Evolutionary conservation across 2,888 invertebrate species (phyloP).

Genomic region (Troides aeacus): DNA sequence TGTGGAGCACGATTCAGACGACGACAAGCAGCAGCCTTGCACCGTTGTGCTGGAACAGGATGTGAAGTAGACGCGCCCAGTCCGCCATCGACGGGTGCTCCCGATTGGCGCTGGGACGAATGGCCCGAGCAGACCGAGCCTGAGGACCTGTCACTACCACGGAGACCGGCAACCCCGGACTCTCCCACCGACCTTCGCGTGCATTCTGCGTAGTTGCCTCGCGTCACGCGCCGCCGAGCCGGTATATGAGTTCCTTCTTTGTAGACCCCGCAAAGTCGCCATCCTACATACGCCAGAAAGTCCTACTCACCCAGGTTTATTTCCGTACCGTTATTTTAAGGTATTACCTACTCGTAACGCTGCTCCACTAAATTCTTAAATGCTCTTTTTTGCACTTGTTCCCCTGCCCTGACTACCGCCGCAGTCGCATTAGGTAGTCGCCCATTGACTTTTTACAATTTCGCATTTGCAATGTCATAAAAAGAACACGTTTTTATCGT

Average conservation of each 20-base stretch:
- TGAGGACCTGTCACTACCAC: constrained; percentile 90
- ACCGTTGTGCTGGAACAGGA: constrained; percentile 84
- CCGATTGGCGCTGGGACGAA: constrained; percentile 74
- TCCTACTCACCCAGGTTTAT: constrained; percentile 28
- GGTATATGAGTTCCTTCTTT: constrained; percentile 89
- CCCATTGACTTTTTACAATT: constrained; percentile 61
- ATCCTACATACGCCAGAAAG: constrained; percentile 41
- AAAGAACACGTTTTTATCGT: constrained; percentile 60
- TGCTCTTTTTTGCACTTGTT: constrained; percentile 41
- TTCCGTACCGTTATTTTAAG: constrained; percentile 23
- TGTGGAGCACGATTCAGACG: constrained; percentile 90
- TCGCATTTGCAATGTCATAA: constrained; percentile 65
- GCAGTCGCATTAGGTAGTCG: constrained; percentile 63
- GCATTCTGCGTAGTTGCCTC: constrained; percentile 71
- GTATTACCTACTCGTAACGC: constrained; percentile 36
- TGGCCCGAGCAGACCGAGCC: constrained; percentile 94
- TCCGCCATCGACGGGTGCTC: constrained; percentile 66
- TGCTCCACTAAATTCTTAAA: constrained; percentile 43
- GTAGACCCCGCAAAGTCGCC: constrained; percentile 66
- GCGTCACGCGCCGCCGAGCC: constrained; percentile 66
- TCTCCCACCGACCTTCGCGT: constrained; percentile 75
- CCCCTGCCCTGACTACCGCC: constrained; percentile 61
- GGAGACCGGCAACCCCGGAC: constrained; percentile 73
- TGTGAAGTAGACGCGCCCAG: constrained; percentile 67
- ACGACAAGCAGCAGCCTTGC: constrained; percentile 92